Evolutionary conservation across 2,797 vertebrate genomes (phyloP).

Genomic region (Ctenopoma multispine): DNA sequence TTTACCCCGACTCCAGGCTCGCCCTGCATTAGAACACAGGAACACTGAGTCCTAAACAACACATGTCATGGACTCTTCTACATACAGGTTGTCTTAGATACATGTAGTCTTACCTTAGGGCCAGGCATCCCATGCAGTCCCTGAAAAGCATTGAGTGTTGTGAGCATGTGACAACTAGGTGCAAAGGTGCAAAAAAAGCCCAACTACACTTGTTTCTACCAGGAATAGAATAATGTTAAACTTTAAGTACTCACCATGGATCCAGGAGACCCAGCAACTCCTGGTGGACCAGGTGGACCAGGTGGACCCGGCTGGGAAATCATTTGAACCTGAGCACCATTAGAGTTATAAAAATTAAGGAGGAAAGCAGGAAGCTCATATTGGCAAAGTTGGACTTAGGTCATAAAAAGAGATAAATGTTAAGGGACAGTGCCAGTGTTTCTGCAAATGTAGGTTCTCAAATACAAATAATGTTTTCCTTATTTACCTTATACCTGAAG

Average conservation of each 20-base stretch:
- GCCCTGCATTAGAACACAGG: constrained; percentile 73
- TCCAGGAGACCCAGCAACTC: constrained; percentile 86
- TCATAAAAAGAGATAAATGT: background rate
- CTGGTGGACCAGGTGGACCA: constrained; percentile 87
- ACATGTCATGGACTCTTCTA: background rate
- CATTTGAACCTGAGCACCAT: constrained; percentile 84
- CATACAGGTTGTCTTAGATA: background rate
- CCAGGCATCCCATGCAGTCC: constrained; percentile 84
- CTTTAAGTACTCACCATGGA: constrained; percentile 71
- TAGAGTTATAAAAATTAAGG: constrained; percentile 26
- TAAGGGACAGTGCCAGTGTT: background rate
- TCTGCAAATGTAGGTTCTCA: background rate
- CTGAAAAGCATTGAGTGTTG: constrained; percentile 64
- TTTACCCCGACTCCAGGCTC: constrained; percentile 77
- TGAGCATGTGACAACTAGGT: constrained; percentile 41
- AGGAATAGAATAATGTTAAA: background rate
- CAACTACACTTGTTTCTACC: background rate
- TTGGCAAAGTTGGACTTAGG: background rate
- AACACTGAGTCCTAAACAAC: constrained; percentile 31
- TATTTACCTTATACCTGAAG: background rate
- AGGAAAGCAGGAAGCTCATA: background rate
- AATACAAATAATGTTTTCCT: background rate
- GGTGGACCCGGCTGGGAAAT: constrained; percentile 92
- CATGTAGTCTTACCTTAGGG: constrained; percentile 76
- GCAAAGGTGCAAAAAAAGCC: background rate